Base-by-base conservation (phyloP, 2,113 vertebrate genomes). In the Colaptes auratus region DNA sequence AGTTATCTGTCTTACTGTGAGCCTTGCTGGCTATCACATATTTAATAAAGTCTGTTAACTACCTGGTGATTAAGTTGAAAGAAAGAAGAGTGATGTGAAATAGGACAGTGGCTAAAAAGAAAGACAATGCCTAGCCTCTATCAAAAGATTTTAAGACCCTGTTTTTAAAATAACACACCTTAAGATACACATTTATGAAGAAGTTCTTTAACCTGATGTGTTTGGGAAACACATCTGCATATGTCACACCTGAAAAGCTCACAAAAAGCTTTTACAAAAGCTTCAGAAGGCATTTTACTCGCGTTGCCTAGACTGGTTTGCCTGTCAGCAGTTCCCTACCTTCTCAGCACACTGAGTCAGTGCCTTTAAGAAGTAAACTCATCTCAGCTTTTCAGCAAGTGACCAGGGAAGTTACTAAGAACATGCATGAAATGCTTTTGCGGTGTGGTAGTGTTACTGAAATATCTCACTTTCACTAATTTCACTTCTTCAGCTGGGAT, bases 11-110 rank as follows among this genome's bases (percentile, higher is more conserved):
- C 60, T 65, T 80, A 35, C 74, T 66, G 42, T 48, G 60, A 86
- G 44, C 52, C 30, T 53, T 60, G 20, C 65, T 4, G 12, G 36
- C 71, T 87, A 36, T 87, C 64, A 46, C 30, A 9, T 70, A n/a
- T 55, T 88, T 86, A 55, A 88, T 60, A 58, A 93, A 67, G 48
- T 46, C 74, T 90, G 23, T 89, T 88, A 74, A n/a, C 79, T 88
- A 31, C 60, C 33, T 69, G 50, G 15, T 82, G 46, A 61, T 79
- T 89, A 86, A 74, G 20, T 53, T 96, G 77, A 58, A 88, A 76
- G 52, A 52, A 31, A 67, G 53, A 71, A 71, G 75, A 35, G 44
- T 46, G 67, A 80, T n/a, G 75, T 89, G 80, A 53, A 87, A 63
- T 50, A 70, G 42, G 31, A 21, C 61, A 33, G 20, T 44, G 70